Percentiles rank a stretch among this genome's conserved stretches.
These are phyloP conservation scores for Numida meleagris DNA, from an alignment of 2,113 vertebrate species.

Conservation along the genomic window DNA sequence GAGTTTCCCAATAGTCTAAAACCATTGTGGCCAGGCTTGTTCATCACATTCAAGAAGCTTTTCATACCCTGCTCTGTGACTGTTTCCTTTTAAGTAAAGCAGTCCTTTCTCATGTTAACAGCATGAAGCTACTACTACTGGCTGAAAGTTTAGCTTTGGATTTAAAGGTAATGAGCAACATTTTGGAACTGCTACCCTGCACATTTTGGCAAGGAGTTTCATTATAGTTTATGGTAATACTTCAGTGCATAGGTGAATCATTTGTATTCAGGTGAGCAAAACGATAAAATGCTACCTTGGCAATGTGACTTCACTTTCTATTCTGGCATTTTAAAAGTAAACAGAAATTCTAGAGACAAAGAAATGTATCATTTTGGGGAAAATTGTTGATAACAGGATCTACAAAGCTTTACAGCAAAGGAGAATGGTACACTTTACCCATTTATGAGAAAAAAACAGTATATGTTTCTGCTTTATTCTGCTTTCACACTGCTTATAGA, in stretches of 20 bases:
- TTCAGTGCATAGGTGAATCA: neutral
- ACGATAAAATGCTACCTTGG: neutral
- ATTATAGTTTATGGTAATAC: neutral
- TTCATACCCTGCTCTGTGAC: neutral
- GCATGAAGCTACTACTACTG: neutral
- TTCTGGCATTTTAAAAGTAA: neutral
- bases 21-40: neutral
- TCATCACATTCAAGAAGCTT: neutral
- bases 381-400: neutral
- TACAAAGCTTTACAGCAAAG: neutral
- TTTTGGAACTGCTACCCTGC: rapidly evolving
- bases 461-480: neutral
- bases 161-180: neutral
- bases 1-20: neutral
- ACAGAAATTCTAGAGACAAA: neutral
- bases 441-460: neutral
- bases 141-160: neutral
- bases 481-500: neutral
- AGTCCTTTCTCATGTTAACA: neutral
- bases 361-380: neutral
- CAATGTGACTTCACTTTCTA: neutral
- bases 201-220: neutral
- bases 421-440: neutral
- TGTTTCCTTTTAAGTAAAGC: neutral
- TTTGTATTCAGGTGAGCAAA: neutral